A percentile compares a stretch with the other conserved stretches of the same genome.
phyloP scores from a whole-genome alignment of 2,113 vertebrate genomes.

The Bufo bufo region DNA sequence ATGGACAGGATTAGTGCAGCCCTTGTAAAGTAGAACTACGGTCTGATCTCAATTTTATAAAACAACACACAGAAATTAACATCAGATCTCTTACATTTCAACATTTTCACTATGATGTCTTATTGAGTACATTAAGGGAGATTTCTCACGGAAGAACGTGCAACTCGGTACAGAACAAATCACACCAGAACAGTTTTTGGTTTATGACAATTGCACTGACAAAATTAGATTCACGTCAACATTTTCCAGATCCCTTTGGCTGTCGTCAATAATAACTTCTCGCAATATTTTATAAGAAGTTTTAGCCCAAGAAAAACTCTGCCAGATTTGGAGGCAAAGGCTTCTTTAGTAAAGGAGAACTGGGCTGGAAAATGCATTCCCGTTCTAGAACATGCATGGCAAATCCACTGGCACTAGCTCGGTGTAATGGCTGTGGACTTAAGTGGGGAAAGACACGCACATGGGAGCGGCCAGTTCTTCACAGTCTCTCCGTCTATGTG shows the following conservation, averaged over 20 bases:
- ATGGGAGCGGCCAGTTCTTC: too few relatives aligned
- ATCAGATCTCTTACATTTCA: conserved; percentile 17
- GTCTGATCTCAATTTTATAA: conserved; percentile 57
- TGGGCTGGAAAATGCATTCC: neutral
- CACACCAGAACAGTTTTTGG: neutral
- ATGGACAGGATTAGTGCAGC: conserved; percentile 3
- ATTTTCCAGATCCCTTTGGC: neutral
- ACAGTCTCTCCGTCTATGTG: too few relatives aligned
- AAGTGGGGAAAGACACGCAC: too few relatives aligned
- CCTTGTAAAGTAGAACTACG: conserved; percentile 39
- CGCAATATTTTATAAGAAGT: neutral
- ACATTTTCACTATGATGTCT: neutral
- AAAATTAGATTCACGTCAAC: neutral
- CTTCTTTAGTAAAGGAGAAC: neutral
- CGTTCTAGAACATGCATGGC: too few relatives aligned
- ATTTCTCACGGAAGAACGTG: neutral
- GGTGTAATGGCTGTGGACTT: too few relatives aligned
- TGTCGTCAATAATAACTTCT: neutral
- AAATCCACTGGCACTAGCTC: too few relatives aligned
- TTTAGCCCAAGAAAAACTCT: conserved; percentile 7
- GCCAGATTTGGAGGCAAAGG: neutral
- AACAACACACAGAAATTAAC: conserved; percentile 47
- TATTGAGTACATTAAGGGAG: neutral
- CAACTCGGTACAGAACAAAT: neutral
- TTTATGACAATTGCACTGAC: neutral